A percentile compares a stretch with the other conserved stretches of the same genome.
phyloP scores from a whole-genome alignment of 2,888 invertebrate genomes.

The Oscheius myriophilus region DNA sequence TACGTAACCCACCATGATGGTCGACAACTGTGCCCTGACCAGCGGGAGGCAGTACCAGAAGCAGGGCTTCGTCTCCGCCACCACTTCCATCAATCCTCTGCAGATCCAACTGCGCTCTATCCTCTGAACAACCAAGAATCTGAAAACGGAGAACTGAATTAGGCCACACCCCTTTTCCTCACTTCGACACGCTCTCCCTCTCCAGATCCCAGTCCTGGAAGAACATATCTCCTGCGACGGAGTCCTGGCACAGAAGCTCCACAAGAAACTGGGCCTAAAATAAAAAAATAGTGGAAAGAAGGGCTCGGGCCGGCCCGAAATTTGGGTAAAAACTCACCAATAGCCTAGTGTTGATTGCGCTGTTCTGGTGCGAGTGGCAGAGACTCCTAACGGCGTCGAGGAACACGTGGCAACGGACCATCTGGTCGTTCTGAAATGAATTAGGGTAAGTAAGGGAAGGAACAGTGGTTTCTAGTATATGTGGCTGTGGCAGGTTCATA shows the following conservation, averaged over 20 bases:
- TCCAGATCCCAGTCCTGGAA: conserved; percentile 39
- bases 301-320: not conserved
- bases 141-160: conserved; percentile 2
- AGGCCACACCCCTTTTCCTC: not conserved
- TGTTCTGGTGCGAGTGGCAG: conserved; percentile 1
- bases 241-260: conserved; percentile 35
- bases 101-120: conserved; percentile 14
- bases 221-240: conserved; percentile 26
- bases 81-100: conserved; percentile 36
- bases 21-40: conserved; percentile 45
- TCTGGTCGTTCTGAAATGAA: conserved; percentile 20
- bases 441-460: not conserved
- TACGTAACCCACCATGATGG: conserved; percentile 31
- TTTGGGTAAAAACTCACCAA: not conserved
- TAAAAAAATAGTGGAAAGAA: not conserved
- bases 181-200: conserved; percentile 39
- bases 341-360: conserved; percentile 4
- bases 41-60: conserved; percentile 48
- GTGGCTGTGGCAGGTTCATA: too few relatives aligned
- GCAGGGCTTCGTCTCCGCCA: conserved; percentile 38
- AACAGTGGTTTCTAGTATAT: too few relatives aligned
- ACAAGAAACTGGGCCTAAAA: conserved; percentile 28
- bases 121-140: conserved; percentile 19
- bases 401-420: conserved; percentile 20
- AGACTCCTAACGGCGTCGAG: conserved; percentile 19